Base-by-base conservation (phyloP, 2,888 invertebrate species). In the Chymomyza caudatula region DNA sequence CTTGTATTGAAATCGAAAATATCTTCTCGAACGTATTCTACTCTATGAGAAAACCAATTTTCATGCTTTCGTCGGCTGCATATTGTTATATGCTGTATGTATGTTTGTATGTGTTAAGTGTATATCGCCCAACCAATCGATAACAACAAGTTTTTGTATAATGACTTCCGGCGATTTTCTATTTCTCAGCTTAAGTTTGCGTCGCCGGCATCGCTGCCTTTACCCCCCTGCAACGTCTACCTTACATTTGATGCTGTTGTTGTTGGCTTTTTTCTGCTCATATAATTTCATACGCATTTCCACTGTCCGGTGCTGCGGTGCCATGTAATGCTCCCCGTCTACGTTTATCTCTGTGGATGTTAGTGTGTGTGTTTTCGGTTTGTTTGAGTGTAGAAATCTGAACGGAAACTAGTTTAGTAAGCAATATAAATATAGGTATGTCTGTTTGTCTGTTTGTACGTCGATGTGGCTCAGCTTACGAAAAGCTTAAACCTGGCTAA, bases 141-240 rank as follows among this genome's bases (percentile, higher is more conserved):
- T 81, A 81, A 81, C 85, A 81, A 85, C 80, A 85, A 81, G 80
- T 82, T 86, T 86, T 85, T 74, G 78, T 85, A 83, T 83, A 85
- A 85, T 87, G 79, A 85, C 86, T 85, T 85, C 85, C 85, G 86
- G 87, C 77, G 79, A 87, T 85, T 85, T 87, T 84, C 87, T 87
- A 78, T 84, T 83, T 84, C 82, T 84, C 74, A 77, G 77, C 77
- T 76, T 49, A 83, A 80, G 84, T 83, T 61, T 11, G 4, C 8
- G n/a, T 23, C 23, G 17, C 42, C n/a, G n/a, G n/a, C n/a, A n/a
- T n/a, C n/a, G n/a, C n/a, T n/a, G n/a, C n/a, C n/a, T n/a, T n/a
- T n/a, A n/a, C n/a, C n/a, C n/a, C n/a, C n/a, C 51, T 51, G 20
- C 23, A 44, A 15, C 2, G 17, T 55, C 37, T 55, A 19, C 37